Conservation (phyloP, 2,888 invertebrate species). For the Herminia tarsipennalis region DNA sequence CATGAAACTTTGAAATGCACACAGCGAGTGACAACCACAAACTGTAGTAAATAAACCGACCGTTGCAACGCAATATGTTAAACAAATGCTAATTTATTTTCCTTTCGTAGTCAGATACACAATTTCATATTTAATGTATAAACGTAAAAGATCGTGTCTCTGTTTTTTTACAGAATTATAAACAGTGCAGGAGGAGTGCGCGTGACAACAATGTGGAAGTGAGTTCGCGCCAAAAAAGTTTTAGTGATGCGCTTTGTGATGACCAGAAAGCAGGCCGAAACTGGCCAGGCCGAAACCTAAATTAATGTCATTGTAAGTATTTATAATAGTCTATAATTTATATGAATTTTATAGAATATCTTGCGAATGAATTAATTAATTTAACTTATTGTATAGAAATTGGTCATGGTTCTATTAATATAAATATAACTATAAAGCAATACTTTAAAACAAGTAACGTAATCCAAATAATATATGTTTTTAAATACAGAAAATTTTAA, state of each 20-base stretch:
- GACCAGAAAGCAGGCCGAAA: constrained; percentile 3
- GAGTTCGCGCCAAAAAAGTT: constrained; percentile 31
- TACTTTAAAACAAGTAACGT: no score
- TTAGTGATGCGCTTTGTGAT: constrained; percentile 4
- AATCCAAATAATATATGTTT: no score
- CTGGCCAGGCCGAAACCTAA: not conserved
- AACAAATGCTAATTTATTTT: constrained; percentile 12
- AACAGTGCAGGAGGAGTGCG: constrained; percentile 29
- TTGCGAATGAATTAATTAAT: no score
- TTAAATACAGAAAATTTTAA: no score
- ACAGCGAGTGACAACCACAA: not conserved
- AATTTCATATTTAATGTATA: constrained; percentile 23
- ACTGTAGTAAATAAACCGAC: not conserved
- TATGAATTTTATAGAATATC: no score
- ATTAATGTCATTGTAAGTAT: no score
- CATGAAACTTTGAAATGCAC: not conserved
- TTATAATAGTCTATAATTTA: no score
- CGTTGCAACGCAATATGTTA: constrained; percentile 6
- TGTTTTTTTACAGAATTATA: constrained; percentile 20
- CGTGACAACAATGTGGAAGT: constrained; percentile 45
- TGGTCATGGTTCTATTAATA: no score
- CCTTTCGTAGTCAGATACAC: constrained; percentile 17
- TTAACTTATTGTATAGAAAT: no score
- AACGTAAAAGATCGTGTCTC: constrained; percentile 26
- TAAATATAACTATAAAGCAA: no score